Evolutionary conservation across 2,797 vertebrate genomes (phyloP).

Genomic region (Hylomyscus alleni): DNA sequence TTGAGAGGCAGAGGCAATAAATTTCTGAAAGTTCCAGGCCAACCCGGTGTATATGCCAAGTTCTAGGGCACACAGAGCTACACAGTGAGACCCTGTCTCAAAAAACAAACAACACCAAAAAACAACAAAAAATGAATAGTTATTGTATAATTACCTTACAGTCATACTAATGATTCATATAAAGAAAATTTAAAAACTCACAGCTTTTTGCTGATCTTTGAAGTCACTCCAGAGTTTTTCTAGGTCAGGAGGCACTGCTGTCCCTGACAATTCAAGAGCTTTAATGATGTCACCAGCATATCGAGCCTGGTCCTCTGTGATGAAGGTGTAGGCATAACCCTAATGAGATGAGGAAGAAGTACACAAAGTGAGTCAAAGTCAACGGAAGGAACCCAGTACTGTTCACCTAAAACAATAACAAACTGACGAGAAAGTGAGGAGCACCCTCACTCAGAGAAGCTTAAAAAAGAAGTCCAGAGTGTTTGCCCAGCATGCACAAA

Average conservation of each 20-base stretch:
- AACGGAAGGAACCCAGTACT: neutral
- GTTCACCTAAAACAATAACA: neutral
- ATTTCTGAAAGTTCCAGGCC: neutral
- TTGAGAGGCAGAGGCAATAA: neutral
- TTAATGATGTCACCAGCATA: constrained; percentile 99
- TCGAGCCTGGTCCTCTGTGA: constrained; percentile 97
- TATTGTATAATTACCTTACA: constrained; percentile 1
- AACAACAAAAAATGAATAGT: neutral
- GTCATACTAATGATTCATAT: neutral
- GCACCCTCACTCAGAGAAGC: neutral
- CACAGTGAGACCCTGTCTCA: neutral
- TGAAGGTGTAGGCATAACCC: constrained; percentile 98
- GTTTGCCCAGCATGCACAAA: neutral
- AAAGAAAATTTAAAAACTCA: constrained; percentile 86
- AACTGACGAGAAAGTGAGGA: neutral
- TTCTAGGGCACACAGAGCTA: neutral
- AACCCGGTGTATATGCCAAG: neutral
- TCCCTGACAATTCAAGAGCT: constrained; percentile 96
- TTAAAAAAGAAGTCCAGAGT: neutral
- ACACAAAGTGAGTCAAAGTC: neutral
- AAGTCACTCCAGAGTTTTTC: constrained; percentile 98
- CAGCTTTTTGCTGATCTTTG: constrained; percentile 98
- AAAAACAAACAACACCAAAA: neutral
- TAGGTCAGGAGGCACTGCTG: constrained; percentile 93
- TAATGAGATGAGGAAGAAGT: constrained; percentile 78